Base-by-base conservation (phyloP, 2,888 invertebrate species). In the Unio delphinus region DNA sequence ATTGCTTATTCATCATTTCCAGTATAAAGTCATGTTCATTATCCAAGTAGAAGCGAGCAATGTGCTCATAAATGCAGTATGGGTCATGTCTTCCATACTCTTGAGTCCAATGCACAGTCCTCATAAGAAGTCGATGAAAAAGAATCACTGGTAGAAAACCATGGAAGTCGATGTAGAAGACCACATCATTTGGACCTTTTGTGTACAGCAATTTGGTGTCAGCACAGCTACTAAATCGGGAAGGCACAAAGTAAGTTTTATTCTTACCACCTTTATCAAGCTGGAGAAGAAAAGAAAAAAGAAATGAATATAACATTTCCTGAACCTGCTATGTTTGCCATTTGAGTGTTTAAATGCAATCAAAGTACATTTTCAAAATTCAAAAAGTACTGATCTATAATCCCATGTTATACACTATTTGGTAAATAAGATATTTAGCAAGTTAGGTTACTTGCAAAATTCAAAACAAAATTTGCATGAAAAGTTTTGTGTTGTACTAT, bases 21-120 rank as follows among this genome's bases (percentile, higher is more conserved):
- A 89, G 68, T 4, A 87, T 74, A 75, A 89, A 85, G 72, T 89
- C 89, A 76, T 89, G 89, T 65, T 89, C 87, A 26, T 80, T 72
- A 70, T 89, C 89, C n/a, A 89, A 76, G 72, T 82, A 88, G 72
- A 88, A 87, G 45, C 88, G 75, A 1, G 86, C 88, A 0, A 83
- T 72, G 17, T 83, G 74, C 59, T 76, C 80, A 68, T 80, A 82
- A 67, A 89, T 75, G 59, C 73, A 73, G 61, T 84, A 83, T 1
- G 88, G 88, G 61, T 86, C 86, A 59, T 83, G 83, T 20, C 87
- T 87, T 3, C 86, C 85, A 30, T 74, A 78, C 34, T 86, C 86
- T 57, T 87, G 87, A 55, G 86, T 85, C 89, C 89, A 89, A 57
- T 82, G 74, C 0, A 86, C 80, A 0, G 84, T 81, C 30, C 87